Base-by-base conservation (phyloP, 2,797 vertebrate genomes). In the Hoplostethus atlanticus region DNA sequence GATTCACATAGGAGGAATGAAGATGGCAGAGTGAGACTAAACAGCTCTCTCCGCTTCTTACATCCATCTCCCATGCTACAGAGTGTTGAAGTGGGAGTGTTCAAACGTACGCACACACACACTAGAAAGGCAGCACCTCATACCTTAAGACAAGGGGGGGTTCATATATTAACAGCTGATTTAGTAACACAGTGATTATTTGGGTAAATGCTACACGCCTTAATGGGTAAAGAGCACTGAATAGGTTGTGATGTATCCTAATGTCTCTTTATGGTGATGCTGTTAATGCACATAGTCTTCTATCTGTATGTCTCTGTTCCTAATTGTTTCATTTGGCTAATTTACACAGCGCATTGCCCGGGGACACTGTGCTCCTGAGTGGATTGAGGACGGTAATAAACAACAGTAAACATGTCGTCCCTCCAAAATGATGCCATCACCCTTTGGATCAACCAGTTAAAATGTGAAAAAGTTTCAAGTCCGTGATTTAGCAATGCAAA, bases 51-150 rank as follows among this genome's bases (percentile, higher is more conserved):
- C 11, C 40, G 16, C 55, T 56, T 65, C 73, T 40, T 61, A 68
- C 72, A 71, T 67, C 70, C 64, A 72, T 34, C 17, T 68, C 58
- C 76, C 54, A 51, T 61, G 7, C 69, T 38, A 34, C 21, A 53
- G 6, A 59, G 13, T 51, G 28, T 38, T 79, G 16, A 50, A 59
- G 59, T 70, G 64, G 68, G 74, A 80, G 75, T 57, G 46, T 53
- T 71, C 52, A 62, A 51, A 64, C 54, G 46, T 58, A 61, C 57
- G 46, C 53, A 57, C 36, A 46, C 55, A 75, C 31, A 48, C 62
- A 50, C 30, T 6, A 10, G 28, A 62, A 55, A 53, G 64, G 36
- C 65, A 52, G n/a, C 15, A 21, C 15, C 63, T 47, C 63, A 62
- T 16, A n/a, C 17, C 8, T 34, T 10, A 17, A 40, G 36, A 50